phyloP scores from a whole-genome alignment of 2,113 vertebrate genomes.

The Spilogale gracilis region DNA sequence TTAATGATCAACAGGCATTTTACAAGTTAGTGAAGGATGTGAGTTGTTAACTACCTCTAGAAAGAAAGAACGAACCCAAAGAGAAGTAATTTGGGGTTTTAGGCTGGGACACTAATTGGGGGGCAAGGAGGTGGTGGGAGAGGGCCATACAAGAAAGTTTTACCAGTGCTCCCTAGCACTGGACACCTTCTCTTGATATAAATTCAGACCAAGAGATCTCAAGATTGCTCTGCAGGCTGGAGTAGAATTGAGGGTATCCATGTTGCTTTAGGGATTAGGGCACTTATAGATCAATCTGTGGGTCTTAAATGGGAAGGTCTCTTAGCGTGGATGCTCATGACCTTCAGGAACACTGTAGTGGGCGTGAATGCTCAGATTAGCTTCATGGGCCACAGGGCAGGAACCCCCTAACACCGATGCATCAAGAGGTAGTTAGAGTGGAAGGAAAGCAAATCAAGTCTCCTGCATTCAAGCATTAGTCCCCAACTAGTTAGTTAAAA shows the following conservation, averaged over 20 bases:
- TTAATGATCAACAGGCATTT: background rate
- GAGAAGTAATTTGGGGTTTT: conserved; percentile 3
- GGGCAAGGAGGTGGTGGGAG: background rate
- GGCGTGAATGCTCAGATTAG: background rate
- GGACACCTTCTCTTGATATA: background rate
- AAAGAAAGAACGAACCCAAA: background rate
- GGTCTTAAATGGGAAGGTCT: background rate
- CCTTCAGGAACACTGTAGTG: background rate
- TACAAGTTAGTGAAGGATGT: background rate
- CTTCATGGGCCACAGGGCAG: background rate
- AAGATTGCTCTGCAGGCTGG: background rate
- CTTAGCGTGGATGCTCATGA: background rate
- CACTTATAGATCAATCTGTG: background rate
- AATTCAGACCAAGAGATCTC: background rate
- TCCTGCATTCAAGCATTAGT: background rate
- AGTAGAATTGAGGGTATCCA: background rate
- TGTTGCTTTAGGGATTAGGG: background rate
- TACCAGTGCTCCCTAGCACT: background rate
- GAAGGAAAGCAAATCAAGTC: background rate
- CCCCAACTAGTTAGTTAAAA: background rate
- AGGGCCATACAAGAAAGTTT: background rate
- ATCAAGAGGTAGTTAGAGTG: background rate
- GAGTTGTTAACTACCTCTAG: conserved; percentile 1
- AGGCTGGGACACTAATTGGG: background rate
- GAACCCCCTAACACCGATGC: background rate